phyloP scores from a whole-genome alignment of 1,140 invertebrate genomes.

The Solenopsis invicta region DNA sequence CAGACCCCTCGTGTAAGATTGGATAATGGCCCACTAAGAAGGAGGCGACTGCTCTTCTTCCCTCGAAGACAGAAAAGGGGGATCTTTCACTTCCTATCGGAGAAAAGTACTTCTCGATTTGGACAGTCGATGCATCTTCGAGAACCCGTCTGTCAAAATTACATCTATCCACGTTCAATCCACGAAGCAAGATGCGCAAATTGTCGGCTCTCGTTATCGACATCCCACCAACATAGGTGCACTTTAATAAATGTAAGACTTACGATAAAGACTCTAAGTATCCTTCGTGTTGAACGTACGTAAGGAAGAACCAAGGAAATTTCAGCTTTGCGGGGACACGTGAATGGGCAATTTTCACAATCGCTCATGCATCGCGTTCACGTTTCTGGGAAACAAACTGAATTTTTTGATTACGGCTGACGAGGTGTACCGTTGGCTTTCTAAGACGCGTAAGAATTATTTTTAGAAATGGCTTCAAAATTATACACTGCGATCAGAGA shows the following conservation, averaged over 20 bases:
- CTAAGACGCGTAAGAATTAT: conserved; percentile 5
- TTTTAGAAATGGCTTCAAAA: background rate
- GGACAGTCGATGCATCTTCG: background rate
- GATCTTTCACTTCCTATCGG: conserved; percentile 22
- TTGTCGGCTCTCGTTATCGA: conserved; percentile 21
- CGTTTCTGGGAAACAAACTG: conserved; percentile 5
- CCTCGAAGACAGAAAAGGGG: too few relatives aligned
- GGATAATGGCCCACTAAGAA: conserved; percentile 14
- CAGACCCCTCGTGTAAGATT: background rate
- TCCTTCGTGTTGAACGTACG: background rate
- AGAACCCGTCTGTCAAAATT: conserved; percentile 1
- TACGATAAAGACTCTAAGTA: background rate
- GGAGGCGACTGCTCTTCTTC: background rate
- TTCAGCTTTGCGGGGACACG: too few relatives aligned
- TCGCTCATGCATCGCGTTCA: background rate
- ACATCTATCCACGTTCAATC: background rate
- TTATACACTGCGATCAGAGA: background rate
- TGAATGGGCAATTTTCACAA: background rate
- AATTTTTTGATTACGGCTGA: background rate
- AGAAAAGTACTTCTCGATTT: conserved; percentile 22
- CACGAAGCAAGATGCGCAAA: background rate
- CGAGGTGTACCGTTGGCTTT: background rate
- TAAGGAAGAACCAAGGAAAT: background rate
- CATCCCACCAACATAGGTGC: background rate
- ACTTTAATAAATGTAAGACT: conserved; percentile 31